Percentiles rank a stretch among this genome's conserved stretches.
These are phyloP conservation scores for Lepeophtheirus salmonis DNA, from an alignment of 1,140 invertebrate species.

Conservation along the genomic window DNA sequence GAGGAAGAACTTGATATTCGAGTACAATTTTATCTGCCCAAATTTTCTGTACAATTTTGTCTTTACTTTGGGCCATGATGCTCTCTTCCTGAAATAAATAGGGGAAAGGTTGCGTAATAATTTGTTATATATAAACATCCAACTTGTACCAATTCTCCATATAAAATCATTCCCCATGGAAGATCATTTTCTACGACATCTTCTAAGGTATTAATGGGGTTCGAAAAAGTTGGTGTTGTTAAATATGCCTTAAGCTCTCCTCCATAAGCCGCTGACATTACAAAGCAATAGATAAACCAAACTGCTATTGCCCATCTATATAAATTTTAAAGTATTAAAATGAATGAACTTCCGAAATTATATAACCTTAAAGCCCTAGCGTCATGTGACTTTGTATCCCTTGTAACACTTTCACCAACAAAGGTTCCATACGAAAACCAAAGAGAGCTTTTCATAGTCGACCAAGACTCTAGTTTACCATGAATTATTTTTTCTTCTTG, in stretches of 20 bases:
- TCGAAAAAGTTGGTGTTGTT: background rate
- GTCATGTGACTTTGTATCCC: constrained; percentile 3
- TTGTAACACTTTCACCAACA: constrained; percentile 5
- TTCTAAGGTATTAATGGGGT: background rate
- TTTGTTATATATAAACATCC: background rate
- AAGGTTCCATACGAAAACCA: constrained; percentile 13
- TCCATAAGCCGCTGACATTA: background rate
- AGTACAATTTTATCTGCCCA: background rate
- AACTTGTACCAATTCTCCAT: background rate
- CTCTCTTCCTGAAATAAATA: background rate
- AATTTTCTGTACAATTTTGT: background rate
- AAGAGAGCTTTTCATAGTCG: background rate
- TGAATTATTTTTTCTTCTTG: background rate
- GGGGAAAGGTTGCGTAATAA: background rate
- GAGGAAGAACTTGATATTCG: background rate
- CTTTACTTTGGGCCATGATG: background rate
- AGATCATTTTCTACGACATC: background rate
- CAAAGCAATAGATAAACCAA: background rate
- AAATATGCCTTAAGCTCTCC: background rate
- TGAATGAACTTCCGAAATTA: background rate
- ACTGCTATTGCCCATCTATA: background rate
- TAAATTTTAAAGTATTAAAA: background rate
- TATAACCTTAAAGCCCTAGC: constrained; percentile 7
- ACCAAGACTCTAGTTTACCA: constrained; percentile 1
- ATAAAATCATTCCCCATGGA: background rate